A percentile compares a stretch with the other conserved stretches of the same genome.
These are phyloP conservation scores for Drosophila nikananu DNA, from an alignment of 1,140 invertebrate species.

Conservation along the genomic window DNA sequence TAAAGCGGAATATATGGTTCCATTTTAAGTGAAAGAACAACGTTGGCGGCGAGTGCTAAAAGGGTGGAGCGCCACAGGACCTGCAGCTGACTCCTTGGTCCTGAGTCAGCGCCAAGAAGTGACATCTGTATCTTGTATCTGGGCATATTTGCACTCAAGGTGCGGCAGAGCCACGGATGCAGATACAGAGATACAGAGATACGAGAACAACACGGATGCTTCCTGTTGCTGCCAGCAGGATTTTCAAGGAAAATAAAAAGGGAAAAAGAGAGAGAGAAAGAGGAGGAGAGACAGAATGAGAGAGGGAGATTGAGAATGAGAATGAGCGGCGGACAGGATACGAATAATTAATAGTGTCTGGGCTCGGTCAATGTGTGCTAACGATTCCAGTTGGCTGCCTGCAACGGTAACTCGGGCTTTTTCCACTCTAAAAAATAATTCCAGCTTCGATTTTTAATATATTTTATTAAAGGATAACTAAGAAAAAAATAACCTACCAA, in stretches of 20 bases:
- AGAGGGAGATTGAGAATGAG: neutral
- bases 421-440: constrained; percentile 2
- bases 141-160: constrained; percentile 62
- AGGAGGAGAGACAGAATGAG: neutral
- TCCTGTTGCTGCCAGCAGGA: constrained; percentile 43
- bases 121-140: constrained; percentile 43
- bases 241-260: constrained; percentile 9
- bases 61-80: constrained; percentile 30
- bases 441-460: neutral
- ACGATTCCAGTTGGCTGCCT: constrained; percentile 54
- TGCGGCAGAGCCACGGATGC: constrained; percentile 27
- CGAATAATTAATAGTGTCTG: constrained; percentile 73
- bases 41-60: constrained; percentile 31
- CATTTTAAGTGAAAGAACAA: constrained; percentile 46
- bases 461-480: neutral
- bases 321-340: constrained; percentile 13
- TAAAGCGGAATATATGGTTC: constrained; percentile 53
- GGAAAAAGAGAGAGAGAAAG: too few species aligned
- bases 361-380: constrained; percentile 55
- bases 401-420: constrained; percentile 43
- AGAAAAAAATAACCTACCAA: neutral
- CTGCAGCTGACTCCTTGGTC: constrained; percentile 18
- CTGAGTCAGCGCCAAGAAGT: constrained; percentile 25
- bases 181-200: constrained; percentile 25
- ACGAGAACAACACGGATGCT: constrained; percentile 22